Percentiles rank a stretch among this genome's conserved stretches.
phyloP scores from a whole-genome alignment of 2,888 invertebrate genomes.

The Micoletzkya japonica region DNA sequence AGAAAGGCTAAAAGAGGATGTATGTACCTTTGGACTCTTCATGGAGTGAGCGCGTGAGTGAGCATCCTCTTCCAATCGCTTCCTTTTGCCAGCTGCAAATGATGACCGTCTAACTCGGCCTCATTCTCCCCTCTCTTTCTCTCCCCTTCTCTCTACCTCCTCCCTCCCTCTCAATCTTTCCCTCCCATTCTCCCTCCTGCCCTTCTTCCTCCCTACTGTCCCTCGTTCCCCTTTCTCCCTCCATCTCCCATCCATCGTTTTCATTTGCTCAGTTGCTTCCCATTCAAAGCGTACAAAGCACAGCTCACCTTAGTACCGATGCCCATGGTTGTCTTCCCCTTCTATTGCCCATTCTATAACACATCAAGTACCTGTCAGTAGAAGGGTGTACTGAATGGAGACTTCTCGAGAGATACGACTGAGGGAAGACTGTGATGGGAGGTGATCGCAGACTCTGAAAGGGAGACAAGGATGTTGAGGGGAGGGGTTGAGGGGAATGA shows the following conservation, averaged over 20 bases:
- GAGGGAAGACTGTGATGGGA: conserved; percentile 1
- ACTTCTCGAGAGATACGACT: conserved; percentile 11
- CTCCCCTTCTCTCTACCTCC: neutral
- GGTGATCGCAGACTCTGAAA: neutral
- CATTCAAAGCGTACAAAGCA: too few relatives aligned
- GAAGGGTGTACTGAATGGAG: too few relatives aligned
- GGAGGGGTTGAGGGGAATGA: neutral
- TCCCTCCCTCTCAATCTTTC: neutral
- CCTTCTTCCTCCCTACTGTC: neutral
- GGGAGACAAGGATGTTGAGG: neutral
- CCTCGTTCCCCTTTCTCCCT: neutral
- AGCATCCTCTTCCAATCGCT: too few relatives aligned
- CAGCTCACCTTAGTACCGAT: too few relatives aligned
- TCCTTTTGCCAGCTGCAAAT: too few relatives aligned
- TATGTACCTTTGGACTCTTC: too few relatives aligned
- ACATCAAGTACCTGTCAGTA: too few relatives aligned
- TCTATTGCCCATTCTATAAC: too few relatives aligned
- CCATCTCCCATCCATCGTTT: neutral
- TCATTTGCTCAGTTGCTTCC: neutral
- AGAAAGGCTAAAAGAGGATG: too few relatives aligned
- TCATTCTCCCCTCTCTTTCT: neutral
- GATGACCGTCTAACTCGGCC: too few relatives aligned
- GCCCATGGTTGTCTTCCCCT: too few relatives aligned
- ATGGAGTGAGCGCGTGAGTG: too few relatives aligned
- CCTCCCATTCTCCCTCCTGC: neutral